These are phyloP conservation scores for Enteromius argenteus DNA, from an alignment of 2,797 vertebrate species.

Conservation along the genomic window DNA sequence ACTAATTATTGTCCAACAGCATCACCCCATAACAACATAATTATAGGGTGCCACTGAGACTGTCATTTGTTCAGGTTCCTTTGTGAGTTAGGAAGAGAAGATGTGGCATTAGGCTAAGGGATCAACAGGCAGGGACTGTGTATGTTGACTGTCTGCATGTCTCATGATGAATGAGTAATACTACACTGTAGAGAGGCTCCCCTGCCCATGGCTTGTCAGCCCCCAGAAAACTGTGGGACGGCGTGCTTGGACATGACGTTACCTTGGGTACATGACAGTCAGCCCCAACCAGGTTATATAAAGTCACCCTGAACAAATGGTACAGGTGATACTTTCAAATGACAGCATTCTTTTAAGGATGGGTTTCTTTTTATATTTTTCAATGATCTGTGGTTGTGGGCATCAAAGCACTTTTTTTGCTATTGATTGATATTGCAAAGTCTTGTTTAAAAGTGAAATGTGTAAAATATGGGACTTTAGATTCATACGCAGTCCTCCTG, in stretches of 20 bases:
- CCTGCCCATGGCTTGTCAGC: constrained; percentile 84
- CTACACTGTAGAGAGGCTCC: constrained; percentile 93
- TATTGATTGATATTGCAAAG: constrained; percentile 63
- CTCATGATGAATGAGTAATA: constrained; percentile 73
- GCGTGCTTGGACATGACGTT: constrained; percentile 97
- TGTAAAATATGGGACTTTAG: neutral
- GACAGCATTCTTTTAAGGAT: constrained; percentile 62
- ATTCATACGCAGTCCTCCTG: neutral
- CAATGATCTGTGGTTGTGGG: constrained; percentile 71
- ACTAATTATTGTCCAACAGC: neutral
- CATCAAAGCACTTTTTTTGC: constrained; percentile 69
- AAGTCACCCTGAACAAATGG: constrained; percentile 71
- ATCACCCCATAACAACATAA: constrained; percentile 1
- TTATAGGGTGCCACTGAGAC: neutral
- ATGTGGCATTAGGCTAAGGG: constrained; percentile 70
- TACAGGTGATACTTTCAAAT: constrained; percentile 61
- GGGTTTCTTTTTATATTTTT: constrained; percentile 67
- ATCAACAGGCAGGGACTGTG: constrained; percentile 50
- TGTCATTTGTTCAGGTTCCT: constrained; percentile 17
- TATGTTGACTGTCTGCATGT: constrained; percentile 65
- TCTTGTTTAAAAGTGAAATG: constrained; percentile 74
- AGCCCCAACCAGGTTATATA: constrained; percentile 96
- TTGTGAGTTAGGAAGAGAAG: constrained; percentile 69
- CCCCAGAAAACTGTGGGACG: constrained; percentile 98
- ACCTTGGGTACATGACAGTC: constrained; percentile 99